phyloP scores from a whole-genome alignment of 1,140 invertebrate genomes.

The Bombus sibiricus region DNA sequence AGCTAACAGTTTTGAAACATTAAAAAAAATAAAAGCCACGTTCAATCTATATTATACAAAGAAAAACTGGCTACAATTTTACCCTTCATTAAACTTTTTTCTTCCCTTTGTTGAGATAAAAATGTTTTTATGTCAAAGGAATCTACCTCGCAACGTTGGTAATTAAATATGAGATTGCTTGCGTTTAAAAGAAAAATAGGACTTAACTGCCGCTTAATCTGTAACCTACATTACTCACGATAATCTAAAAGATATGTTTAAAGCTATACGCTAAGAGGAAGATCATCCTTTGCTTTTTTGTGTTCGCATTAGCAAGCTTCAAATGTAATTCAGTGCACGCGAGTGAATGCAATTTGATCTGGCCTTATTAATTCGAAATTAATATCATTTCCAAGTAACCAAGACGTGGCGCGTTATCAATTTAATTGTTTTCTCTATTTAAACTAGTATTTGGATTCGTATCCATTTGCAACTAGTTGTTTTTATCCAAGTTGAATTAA shows the following conservation, averaged over 20 bases:
- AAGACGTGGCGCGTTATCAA: background rate
- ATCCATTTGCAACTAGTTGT: background rate
- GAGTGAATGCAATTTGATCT: background rate
- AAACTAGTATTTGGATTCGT: background rate
- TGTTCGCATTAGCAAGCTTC: background rate
- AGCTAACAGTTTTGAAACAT: background rate
- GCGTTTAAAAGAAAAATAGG: background rate
- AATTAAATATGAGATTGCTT: background rate
- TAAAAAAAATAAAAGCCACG: background rate
- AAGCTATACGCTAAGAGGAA: background rate
- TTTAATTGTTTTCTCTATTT: conserved; percentile 1
- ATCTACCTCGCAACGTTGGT: background rate
- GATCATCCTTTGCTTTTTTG: background rate
- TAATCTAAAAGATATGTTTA: background rate
- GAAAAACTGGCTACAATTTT: background rate
- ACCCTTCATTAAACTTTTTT: background rate
- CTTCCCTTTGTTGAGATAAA: background rate
- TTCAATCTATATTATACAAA: no score
- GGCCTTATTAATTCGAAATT: background rate
- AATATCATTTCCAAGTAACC: background rate
- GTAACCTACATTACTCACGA: background rate
- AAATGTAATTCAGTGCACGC: background rate
- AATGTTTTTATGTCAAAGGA: background rate
- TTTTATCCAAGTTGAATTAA: background rate
- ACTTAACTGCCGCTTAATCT: background rate